Base-by-base conservation (phyloP, 2,888 invertebrate genomes). In the Hetaerina titia region DNA sequence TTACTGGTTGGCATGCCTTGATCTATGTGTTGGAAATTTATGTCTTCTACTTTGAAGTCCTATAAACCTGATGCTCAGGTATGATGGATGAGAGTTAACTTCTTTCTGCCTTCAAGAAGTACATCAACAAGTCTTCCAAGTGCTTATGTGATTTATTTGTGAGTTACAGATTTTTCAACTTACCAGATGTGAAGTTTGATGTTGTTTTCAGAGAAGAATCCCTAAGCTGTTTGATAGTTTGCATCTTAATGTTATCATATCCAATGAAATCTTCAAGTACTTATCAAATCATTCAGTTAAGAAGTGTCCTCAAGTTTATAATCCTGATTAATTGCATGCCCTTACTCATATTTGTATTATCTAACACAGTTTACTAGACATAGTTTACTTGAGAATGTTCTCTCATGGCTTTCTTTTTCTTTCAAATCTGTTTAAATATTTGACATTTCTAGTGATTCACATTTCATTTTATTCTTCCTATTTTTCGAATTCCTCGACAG, bases 1-100 rank as follows among this genome's bases (percentile, higher is more conserved):
- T 81, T 81, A 81, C 81, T 81, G 22, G 31, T 81, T 81, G 81
- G 81, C 81, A 81, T 81, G 81, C 81, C 81, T 81, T 81, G 81
- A 81, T 81, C 25, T 81, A 81, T 81, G 81, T 81, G 81, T 81
- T 81, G 81, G 81, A 81, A 11, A 81, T 13, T 31, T 31, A 45
- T 45, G 81, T 81, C 81, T 81, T 81, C 81, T n/a, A 69, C 69
- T 81, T 81, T 81, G 31, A 31, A 31, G 13, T 31, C 31, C 31
- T 81, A 81, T 31, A 15, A 9, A 81, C 81, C 13, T 31, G 81
- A 31, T 81, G 81, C 31, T 81, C 81, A 31, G 81, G 81, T 81
- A 81, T 15, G 81, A 13, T 81, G 81, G 31, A 81, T 81, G 11
- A 69, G 69, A 11, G 11, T 45, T 45, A 2, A 45, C 6, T 81